Base-by-base conservation (phyloP, 2,797 vertebrate genomes). In the Anas capensis region DNA sequence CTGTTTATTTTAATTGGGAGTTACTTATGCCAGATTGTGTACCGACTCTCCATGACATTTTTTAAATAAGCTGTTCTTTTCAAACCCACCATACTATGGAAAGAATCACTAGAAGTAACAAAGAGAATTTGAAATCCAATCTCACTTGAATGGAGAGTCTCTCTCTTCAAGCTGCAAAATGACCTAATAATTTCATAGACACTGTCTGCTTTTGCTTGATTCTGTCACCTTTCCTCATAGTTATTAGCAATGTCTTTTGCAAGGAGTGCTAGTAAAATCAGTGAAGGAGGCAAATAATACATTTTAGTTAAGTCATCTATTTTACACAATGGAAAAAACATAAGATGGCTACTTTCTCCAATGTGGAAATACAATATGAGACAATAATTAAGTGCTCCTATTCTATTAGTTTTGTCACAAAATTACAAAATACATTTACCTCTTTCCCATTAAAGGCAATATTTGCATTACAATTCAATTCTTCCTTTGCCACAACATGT, bases 21-120 rank as follows among this genome's bases (percentile, higher is more conserved):
- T 78, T 92, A 84, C 56, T 96, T 94, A 57, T n/a, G 77, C 71
- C 97, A 97, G 95, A 96, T 92, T 97, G 95, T 64, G 51, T 92
- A 94, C 70, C 83, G 60, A 68, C 42, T 88, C 12, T 19, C 14
- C 31, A 3, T 14, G 23, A 42, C 20, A 4, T 38, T 75, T 49
- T 91, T 91, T 7, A 79, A 93, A 95, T 86, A 95, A 92, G 65
- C 11, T 66, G 21, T 81, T 95, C 91, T 94, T 96, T 95, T 92
- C 79, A 96, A 96, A 88, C 78, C 72, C 69, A 64, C 58, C 82
- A 77, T 73, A 92, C 58, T 86, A 70, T 95, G 36, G 38, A 82
- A 95, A 95, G 42, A 92, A 57, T 54, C 33, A 62, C 56, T 79
- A 73, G 93, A 97, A 97, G 95, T 96, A 97, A 94, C n/a, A 92